Evolutionary conservation across 2,113 vertebrate genomes (phyloP).

Genomic region (Pao palembangensis): DNA sequence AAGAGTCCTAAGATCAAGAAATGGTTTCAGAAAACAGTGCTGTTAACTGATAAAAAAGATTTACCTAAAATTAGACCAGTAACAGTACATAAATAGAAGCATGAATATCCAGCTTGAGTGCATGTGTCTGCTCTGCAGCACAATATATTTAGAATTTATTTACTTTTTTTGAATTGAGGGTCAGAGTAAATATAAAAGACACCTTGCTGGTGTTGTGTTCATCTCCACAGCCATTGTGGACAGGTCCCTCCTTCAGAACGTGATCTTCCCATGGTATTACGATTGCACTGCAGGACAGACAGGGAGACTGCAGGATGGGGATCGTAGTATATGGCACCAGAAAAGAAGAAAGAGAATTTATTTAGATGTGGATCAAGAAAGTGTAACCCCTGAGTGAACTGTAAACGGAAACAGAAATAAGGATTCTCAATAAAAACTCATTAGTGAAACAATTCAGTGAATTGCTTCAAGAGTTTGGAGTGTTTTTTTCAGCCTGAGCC

Average conservation of each 20-base stretch:
- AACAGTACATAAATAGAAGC: constrained; percentile 14
- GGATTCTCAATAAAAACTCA: no score
- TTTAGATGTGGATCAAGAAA: neutral
- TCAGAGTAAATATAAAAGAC: neutral
- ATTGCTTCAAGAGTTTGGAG: no score
- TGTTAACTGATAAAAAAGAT: constrained; percentile 62
- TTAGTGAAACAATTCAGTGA: neutral
- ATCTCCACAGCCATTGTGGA: constrained; percentile 84
- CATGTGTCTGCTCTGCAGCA: constrained; percentile 6
- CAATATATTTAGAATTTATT: constrained; percentile 9
- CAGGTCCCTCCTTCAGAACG: constrained; percentile 72
- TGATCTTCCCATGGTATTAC: constrained; percentile 75
- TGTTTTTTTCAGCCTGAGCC: neutral
- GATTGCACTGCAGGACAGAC: constrained; percentile 78
- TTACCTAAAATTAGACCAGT: constrained; percentile 1
- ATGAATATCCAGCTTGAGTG: neutral
- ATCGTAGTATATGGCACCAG: constrained; percentile 1
- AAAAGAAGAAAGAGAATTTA: constrained; percentile 20
- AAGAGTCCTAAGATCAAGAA: constrained; percentile 58
- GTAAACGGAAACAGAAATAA: no score
- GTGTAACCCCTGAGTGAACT: no score
- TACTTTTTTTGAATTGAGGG: neutral
- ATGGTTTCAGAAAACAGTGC: neutral
- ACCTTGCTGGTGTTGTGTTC: constrained; percentile 81
- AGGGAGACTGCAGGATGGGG: constrained; percentile 72